Base-by-base conservation (phyloP, 53 echinoderm and acorn worm species). In the Crossaster papposus region DNA sequence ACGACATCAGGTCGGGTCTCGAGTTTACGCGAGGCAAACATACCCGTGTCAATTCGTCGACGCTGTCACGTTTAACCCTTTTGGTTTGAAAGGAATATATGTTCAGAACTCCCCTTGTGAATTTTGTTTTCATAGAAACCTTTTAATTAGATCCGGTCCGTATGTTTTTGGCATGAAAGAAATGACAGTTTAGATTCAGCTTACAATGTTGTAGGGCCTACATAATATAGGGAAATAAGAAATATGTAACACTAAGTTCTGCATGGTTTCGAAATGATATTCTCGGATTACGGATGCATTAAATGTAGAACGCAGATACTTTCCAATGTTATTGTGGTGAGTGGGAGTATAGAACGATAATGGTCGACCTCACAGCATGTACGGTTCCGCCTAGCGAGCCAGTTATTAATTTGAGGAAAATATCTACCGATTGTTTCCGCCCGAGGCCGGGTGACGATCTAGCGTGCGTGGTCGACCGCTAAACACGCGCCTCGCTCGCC, bases 371-470 rank as follows among this genome's bases (percentile, higher is more conserved):
- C 31, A 81, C 3, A n/a, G n/a, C n/a, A 55, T 51, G 53, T 79
- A 79, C 30, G 38, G 85, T 72, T 54, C 44, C 73, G 38, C 14
- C 51, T 50, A 72, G 44, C 44, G 44, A 44, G 72, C 51, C 51
- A 54, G 72, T 54, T 85, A 85, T 85, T 85, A 85, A 82, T 68
- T 44, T 85, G 84, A 53, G 26, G 78, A 85, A 72, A 85, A 70
- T 71, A 30, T 20, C 35, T 70, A 12, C 53, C 72, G 38, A 85
- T 85, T 73, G 85, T 85, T 85, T 85, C 85, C 85, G 85, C 72
- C 85, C 30, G 52, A 54, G 73, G 74, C 73, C 9, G 23, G 33
- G 2, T 5, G 18, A 28, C 74, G 28, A 34, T 36, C 75, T 1
- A 28, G 34, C 75, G 15, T 22, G 75, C 18, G 34, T 28, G 75